Conservation (phyloP, 2,888 invertebrate species). For the Gibbula magus region DNA sequence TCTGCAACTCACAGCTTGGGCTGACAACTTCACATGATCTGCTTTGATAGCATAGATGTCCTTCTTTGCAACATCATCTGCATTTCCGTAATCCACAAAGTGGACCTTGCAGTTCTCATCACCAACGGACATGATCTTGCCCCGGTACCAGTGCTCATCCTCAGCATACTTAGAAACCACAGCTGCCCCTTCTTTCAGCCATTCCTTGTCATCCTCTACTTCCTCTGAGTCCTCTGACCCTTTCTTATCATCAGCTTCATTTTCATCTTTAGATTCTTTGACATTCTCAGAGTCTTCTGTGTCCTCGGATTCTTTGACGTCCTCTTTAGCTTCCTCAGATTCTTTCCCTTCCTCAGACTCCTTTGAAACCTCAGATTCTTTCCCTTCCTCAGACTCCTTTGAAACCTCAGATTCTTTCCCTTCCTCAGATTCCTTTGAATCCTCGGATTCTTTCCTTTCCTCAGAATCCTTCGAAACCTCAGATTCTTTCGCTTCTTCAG, state of each 20-base stretch:
- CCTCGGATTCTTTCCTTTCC: too few species aligned
- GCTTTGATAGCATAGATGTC: constrained; percentile 53
- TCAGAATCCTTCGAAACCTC: not conserved
- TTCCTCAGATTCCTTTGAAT: too few species aligned
- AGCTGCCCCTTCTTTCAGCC: constrained; percentile 7
- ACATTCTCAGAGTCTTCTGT: not conserved
- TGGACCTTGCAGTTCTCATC: constrained; percentile 45
- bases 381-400: not conserved
- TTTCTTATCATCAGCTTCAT: not conserved
- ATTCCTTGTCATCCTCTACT: not conserved
- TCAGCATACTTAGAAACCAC: constrained; percentile 64
- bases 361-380: not conserved
- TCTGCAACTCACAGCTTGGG: constrained; percentile 63
- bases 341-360: not conserved
- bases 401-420: not conserved
- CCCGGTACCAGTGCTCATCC: constrained; percentile 67
- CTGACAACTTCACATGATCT: constrained; percentile 53
- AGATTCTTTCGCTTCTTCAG: not conserved
- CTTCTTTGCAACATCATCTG: constrained; percentile 48
- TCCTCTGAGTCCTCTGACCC: not conserved
- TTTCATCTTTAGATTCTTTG: not conserved
- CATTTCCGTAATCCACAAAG: constrained; percentile 73
- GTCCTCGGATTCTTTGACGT: not conserved
- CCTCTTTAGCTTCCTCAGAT: not conserved
- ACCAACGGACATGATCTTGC: constrained; percentile 45